Base-by-base conservation (phyloP, 2,888 invertebrate genomes). In the Linnaemya tessellans region DNA sequence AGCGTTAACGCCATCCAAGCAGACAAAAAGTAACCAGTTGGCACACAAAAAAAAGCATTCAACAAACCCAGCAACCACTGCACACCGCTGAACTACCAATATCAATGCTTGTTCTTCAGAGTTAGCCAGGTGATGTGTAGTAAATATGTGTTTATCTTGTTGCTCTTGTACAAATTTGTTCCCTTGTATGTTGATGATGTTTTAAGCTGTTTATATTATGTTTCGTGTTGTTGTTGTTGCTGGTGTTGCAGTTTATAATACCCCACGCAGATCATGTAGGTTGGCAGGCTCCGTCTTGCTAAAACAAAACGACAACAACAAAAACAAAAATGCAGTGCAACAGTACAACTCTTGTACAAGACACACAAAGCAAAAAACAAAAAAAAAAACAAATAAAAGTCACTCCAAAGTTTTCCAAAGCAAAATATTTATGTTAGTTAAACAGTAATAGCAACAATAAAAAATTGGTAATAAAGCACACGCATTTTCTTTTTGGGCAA, bases 1-100 rank as follows among this genome's bases (percentile, higher is more conserved):
- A 87, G 75, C 87, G 87, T 88, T 88, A 89, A 90, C 89, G 91
- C 91, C 91, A 91, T 91, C 90, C 90, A 90, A 88, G 70, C 75
- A 65, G 38, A 56, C 65, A 74, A 41, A 49, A 51, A 41, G 38
- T 49, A 10, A 43, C 25, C 67, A 80, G 41, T 22, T 22, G 38
- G n/a, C 30, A 58, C 25, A 30, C 10, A 51, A 18, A 18, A 18
- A 49, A 3, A 49, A 18, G 8, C n/a, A 49, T 8, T 11, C 1
- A 64, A 54, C 10, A 43, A 30, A 25, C 18, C 58, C 38, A 68
- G 41, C 38, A 80, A 60, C 43, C 49, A 56, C 58, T 64, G 49
- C 18, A 18, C 10, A 54, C 38, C 51, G 65, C 77, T 65, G 15
- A 68, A 64, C 11, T 70, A 35, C 22, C 54, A 70, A 58, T 25